Percentiles rank a stretch among this genome's conserved stretches.
Conservation (phyloP, 1,140 invertebrate genomes). For the Dendroctonus ponderosae region DNA sequence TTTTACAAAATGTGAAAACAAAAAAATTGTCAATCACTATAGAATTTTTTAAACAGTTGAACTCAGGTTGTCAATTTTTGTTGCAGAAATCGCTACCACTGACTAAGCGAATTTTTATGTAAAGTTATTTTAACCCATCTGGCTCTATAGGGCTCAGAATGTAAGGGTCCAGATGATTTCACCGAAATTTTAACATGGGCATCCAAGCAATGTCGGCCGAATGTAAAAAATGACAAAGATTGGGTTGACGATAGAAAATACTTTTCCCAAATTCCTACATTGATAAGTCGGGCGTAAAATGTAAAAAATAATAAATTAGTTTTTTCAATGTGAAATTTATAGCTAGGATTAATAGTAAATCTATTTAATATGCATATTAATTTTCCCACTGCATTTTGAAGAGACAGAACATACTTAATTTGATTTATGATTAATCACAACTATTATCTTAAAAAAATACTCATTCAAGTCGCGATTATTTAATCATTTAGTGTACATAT, state of each 20-base stretch:
- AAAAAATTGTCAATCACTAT: no score
- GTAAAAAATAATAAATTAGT: no score
- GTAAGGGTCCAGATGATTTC: slow-evolving; percentile 21
- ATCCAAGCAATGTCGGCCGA: slow-evolving; percentile 13
- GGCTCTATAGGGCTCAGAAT: slow-evolving; percentile 17
- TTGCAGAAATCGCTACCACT: no score
- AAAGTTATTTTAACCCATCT: slow-evolving; percentile 21
- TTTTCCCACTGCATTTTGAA: slow-evolving; percentile 4
- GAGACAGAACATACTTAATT: background rate
- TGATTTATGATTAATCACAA: no score
- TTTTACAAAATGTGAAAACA: no score
- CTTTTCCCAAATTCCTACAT: background rate
- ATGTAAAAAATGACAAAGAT: slow-evolving; percentile 12
- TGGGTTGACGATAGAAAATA: background rate
- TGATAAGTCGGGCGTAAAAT: no score
- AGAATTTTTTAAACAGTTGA: no score
- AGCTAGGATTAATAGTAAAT: background rate
- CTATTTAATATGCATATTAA: background rate
- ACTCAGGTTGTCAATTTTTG: no score
- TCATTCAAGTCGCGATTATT: no score
- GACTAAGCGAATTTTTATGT: background rate
- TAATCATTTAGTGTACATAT: no score
- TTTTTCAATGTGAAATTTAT: background rate
- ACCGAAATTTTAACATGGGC: slow-evolving; percentile 21
- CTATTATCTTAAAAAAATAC: no score